Evolutionary conservation across 2,888 invertebrate species (phyloP).

Genomic region (Poecilobothrus nobilitatus): DNA sequence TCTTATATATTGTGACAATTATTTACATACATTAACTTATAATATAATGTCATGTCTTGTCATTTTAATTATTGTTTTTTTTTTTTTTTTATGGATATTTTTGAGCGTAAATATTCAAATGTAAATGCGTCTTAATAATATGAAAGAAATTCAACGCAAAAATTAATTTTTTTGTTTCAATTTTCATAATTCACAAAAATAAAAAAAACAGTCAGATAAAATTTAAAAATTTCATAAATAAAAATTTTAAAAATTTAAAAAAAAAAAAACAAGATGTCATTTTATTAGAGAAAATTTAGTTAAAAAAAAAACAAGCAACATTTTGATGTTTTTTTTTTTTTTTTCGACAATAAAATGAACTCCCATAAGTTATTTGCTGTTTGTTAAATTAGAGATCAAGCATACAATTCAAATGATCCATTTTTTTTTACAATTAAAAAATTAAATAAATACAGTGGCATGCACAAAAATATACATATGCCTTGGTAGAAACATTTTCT

Average conservation of each 20-base stretch:
- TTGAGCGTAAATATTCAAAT: background rate
- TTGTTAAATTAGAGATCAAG: too few relatives aligned
- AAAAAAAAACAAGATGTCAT: background rate
- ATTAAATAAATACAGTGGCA: too few relatives aligned
- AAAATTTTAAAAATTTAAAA: background rate
- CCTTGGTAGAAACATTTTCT: too few relatives aligned
- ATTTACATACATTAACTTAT: background rate
- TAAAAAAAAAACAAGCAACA: too few relatives aligned
- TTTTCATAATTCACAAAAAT: background rate
- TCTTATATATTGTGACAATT: background rate
- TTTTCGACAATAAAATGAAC: too few relatives aligned
- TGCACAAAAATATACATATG: too few relatives aligned
- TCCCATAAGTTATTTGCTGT: too few relatives aligned
- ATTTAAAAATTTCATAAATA: background rate
- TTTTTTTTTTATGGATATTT: background rate
- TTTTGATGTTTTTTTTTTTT: too few relatives aligned
- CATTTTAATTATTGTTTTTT: background rate
- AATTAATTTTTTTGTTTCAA: too few relatives aligned
- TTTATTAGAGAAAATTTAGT: background rate
- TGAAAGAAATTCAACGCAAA: background rate
- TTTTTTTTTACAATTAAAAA: too few relatives aligned
- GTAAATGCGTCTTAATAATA: background rate
- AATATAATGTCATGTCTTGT: background rate
- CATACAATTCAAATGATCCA: too few relatives aligned
- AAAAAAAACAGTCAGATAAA: too few relatives aligned